A percentile compares a stretch with the other conserved stretches of the same genome.
Evolutionary conservation across 2,888 invertebrate species (phyloP).

Genomic region (Diploptera punctata): DNA sequence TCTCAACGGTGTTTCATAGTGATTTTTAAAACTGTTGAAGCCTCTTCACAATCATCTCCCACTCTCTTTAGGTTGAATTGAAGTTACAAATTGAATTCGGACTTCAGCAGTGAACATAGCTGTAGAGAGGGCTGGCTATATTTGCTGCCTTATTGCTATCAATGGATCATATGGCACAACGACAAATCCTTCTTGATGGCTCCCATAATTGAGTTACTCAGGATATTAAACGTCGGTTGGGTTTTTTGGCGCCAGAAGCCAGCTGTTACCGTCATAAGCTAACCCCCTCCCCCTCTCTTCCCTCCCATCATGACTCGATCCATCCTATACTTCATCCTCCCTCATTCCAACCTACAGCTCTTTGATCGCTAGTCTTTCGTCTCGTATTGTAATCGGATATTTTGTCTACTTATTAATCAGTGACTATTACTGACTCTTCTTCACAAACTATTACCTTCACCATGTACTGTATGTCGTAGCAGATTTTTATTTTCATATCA

Average conservation of each 20-base stretch:
- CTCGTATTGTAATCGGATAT: neutral
- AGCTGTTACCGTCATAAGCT: constrained; percentile 38
- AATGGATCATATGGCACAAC: constrained; percentile 38
- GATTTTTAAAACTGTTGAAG: too few species aligned
- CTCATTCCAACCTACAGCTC: too few species aligned
- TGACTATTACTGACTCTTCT: too few species aligned
- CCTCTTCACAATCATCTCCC: too few species aligned
- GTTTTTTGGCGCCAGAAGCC: constrained; percentile 36
- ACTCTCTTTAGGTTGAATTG: too few species aligned
- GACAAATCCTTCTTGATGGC: constrained; percentile 39
- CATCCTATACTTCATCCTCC: neutral
- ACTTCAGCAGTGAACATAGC: neutral
- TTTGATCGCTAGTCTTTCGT: constrained; percentile 8
- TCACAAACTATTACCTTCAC: too few species aligned
- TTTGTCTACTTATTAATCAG: too few species aligned
- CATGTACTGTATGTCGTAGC: too few species aligned
- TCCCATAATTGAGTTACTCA: constrained; percentile 39
- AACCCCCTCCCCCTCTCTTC: constrained; percentile 16
- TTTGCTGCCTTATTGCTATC: constrained; percentile 37
- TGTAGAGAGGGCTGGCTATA: constrained; percentile 3
- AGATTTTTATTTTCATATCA: too few species aligned
- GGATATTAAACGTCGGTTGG: constrained; percentile 39
- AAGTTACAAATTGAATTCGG: neutral
- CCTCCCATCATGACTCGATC: constrained; percentile 10
- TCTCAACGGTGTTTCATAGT: too few species aligned